Evolutionary conservation across 2,797 vertebrate genomes (phyloP).

Genomic region (Mycteria americana): DNA sequence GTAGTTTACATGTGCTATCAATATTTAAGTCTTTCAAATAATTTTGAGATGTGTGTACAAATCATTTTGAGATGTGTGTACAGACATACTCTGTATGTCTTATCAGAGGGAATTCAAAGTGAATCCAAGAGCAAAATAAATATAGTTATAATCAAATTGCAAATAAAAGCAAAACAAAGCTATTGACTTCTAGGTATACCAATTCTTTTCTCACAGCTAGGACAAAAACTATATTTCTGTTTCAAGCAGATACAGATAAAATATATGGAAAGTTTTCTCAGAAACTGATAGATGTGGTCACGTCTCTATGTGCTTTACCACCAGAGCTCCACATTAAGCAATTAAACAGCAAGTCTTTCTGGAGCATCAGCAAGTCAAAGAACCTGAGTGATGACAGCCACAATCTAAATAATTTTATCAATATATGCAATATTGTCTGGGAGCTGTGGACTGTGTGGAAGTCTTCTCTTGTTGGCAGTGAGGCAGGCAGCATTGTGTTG

Average conservation of each 20-base stretch:
- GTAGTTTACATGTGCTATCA: background rate
- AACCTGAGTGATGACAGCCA: background rate
- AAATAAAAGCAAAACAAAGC: background rate
- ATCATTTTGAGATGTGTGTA: background rate
- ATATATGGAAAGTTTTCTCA: background rate
- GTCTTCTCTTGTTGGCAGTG: background rate
- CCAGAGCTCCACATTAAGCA: background rate
- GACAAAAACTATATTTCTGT: background rate
- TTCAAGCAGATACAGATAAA: background rate
- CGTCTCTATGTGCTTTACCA: background rate
- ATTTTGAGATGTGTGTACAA: background rate
- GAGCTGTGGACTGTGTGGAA: background rate
- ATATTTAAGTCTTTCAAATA: background rate
- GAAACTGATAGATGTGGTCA: background rate
- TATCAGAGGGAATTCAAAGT: background rate
- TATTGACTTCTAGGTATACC: background rate
- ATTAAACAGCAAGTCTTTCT: background rate
- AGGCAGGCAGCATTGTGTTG: background rate
- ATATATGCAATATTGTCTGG: background rate
- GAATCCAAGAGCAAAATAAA: background rate
- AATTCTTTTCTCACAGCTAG: background rate
- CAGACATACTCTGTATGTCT: background rate
- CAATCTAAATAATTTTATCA: background rate
- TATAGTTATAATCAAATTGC: background rate
- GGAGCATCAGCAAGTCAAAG: background rate